phyloP scores from a whole-genome alignment of 2,888 invertebrate genomes.

The Junonia oenone region DNA sequence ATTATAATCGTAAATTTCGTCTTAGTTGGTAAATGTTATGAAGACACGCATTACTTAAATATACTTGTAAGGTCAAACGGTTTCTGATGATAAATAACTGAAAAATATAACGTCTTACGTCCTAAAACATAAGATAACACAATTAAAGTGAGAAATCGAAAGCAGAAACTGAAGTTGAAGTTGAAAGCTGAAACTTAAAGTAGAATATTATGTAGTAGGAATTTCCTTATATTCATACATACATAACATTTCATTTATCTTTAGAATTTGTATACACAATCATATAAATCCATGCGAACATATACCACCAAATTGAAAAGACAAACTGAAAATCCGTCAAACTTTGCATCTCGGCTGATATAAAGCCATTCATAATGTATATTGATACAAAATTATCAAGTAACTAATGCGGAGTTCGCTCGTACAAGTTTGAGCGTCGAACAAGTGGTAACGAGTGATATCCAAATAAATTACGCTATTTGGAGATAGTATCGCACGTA shows the following conservation, averaged over 20 bases:
- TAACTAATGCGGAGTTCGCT: slow-evolving; percentile 28
- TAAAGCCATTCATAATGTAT: slow-evolving; percentile 15
- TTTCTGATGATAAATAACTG: too few species aligned
- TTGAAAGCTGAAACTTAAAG: too few species aligned
- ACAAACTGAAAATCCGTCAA: neutral
- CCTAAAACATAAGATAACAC: too few species aligned
- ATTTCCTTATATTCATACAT: too few species aligned
- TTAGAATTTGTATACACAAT: too few species aligned
- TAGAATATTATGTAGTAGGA: too few species aligned
- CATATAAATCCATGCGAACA: too few species aligned
- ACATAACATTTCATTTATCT: too few species aligned
- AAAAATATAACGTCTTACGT: too few species aligned
- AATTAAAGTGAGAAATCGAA: too few species aligned
- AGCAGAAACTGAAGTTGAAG: too few species aligned
- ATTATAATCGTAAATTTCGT: slow-evolving; percentile 24
- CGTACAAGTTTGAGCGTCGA: slow-evolving; percentile 30
- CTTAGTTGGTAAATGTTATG: neutral
- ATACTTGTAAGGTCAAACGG: neutral
- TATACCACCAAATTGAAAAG: neutral
- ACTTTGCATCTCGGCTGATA: neutral
- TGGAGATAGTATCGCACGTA: slow-evolving; percentile 40
- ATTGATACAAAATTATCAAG: slow-evolving; percentile 29
- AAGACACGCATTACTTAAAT: slow-evolving; percentile 3
- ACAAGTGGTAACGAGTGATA: slow-evolving; percentile 35
- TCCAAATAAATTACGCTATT: slow-evolving; percentile 36